A percentile compares a stretch with the other conserved stretches of the same genome.
phyloP scores from a whole-genome alignment of 2,888 invertebrate species.

The Mythimna pallens region DNA sequence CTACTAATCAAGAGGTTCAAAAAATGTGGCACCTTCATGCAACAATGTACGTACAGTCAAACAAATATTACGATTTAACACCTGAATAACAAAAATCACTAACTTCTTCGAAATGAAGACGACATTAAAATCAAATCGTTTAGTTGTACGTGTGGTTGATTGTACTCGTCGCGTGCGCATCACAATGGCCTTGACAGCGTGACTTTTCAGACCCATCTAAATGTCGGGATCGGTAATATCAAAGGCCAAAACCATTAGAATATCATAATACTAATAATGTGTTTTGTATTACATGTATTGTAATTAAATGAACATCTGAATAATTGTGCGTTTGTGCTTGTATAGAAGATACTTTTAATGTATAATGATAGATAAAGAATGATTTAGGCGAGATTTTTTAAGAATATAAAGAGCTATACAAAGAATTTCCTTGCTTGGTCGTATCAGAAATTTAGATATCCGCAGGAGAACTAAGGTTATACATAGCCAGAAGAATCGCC shows the following conservation, averaged over 20 bases:
- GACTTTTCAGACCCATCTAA: conserved; percentile 81
- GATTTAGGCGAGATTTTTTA: not conserved
- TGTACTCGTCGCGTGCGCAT: conserved; percentile 58
- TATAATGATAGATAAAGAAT: not conserved
- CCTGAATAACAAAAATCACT: not conserved
- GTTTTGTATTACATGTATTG: conserved; percentile 65
- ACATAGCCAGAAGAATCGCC: no score
- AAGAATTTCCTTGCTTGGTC: no score
- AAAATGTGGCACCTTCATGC: conserved; percentile 52
- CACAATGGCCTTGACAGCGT: conserved; percentile 82
- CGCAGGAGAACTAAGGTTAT: no score
- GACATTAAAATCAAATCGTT: not conserved
- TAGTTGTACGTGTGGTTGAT: conserved; percentile 19
- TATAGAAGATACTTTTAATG: not conserved
- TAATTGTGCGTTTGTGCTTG: conserved; percentile 25
- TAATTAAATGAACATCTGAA: conserved; percentile 56
- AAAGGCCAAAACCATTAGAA: conserved; percentile 82
- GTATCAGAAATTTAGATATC: no score
- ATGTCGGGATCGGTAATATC: conserved; percentile 80
- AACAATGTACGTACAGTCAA: conserved; percentile 4
- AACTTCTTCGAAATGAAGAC: not conserved
- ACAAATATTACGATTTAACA: not conserved
- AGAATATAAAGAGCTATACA: no score
- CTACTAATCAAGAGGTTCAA: conserved; percentile 29
- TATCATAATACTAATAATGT: conserved; percentile 78